These are phyloP conservation scores for Drosophila niveifrons DNA, from an alignment of 2,888 invertebrate species.

Conservation along the genomic window DNA sequence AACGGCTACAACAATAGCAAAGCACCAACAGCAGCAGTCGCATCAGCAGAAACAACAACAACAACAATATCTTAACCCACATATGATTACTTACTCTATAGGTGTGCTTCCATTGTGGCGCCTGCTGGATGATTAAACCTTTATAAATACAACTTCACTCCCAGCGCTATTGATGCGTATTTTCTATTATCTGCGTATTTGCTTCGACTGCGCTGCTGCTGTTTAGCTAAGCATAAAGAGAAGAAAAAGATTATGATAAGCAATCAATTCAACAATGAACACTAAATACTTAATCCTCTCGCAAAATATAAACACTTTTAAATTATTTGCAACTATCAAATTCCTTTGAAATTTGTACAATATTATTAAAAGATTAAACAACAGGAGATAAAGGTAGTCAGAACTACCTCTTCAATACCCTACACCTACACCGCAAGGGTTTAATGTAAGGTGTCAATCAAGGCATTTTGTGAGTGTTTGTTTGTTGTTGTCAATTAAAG, in stretches of 20 bases:
- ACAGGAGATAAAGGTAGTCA: neutral
- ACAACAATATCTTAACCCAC: constrained; percentile 60
- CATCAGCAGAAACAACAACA: constrained; percentile 7
- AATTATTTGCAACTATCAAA: constrained; percentile 12
- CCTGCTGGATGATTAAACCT: constrained; percentile 56
- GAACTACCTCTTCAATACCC: constrained; percentile 14
- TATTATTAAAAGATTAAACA: neutral
- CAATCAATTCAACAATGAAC: constrained; percentile 25
- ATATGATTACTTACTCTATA: constrained; percentile 47
- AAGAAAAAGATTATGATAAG: constrained; percentile 24
- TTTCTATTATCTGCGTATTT: constrained; percentile 38
- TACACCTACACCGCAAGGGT: constrained; percentile 8
- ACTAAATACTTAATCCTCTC: neutral
- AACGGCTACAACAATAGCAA: constrained; percentile 3
- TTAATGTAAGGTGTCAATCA: constrained; percentile 76
- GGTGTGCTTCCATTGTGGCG: constrained; percentile 55
- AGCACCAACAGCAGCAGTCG: constrained; percentile 4
- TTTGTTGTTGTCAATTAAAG: constrained; percentile 71
- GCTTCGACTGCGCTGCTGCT: constrained; percentile 2
- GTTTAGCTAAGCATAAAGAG: constrained; percentile 31
- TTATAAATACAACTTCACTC: constrained; percentile 46
- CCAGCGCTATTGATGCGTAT: constrained; percentile 27
- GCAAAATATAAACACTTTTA: neutral
- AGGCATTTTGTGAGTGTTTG: constrained; percentile 56
- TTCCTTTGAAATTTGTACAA: constrained; percentile 9